Evolutionary conservation across 1,140 invertebrate species (phyloP).

Genomic region (Pseudachorutes palmiensis): DNA sequence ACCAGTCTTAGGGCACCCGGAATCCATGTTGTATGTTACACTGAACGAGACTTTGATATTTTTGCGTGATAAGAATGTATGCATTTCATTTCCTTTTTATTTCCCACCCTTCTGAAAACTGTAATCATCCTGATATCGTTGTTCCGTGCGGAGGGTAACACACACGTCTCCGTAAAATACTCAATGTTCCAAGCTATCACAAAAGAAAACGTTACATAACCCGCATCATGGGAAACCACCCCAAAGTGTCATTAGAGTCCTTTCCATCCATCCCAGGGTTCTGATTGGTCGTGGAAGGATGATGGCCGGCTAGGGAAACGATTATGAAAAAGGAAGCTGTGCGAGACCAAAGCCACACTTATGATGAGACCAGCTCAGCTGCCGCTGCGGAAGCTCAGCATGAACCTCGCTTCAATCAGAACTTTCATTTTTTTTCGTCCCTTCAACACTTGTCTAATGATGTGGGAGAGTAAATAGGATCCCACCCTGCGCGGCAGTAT

Average conservation of each 20-base stretch:
- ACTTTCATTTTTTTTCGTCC: not conserved
- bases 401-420: not conserved
- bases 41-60: not conserved
- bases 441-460: not conserved
- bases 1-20: not conserved
- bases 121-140: not conserved
- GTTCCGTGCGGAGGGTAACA: not conserved
- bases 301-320: not conserved
- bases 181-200: not conserved
- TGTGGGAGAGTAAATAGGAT: not conserved
- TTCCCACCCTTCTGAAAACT: slow-evolving; percentile 1
- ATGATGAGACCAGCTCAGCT: no score
- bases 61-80: slow-evolving; percentile 14
- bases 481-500: no score
- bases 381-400: not conserved
- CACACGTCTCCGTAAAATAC: not conserved
- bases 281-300: not conserved
- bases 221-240: not conserved
- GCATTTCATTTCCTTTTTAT: slow-evolving; percentile 14
- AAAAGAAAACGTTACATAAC: not conserved
- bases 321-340: no score
- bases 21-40: not conserved
- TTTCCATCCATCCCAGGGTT: not conserved
- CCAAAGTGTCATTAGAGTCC: not conserved
- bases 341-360: no score